Evolutionary conservation across 1,140 invertebrate species (phyloP), one percentile per base, ranked within the genome.

Genomic region (Polypedilum pembai): DNA sequence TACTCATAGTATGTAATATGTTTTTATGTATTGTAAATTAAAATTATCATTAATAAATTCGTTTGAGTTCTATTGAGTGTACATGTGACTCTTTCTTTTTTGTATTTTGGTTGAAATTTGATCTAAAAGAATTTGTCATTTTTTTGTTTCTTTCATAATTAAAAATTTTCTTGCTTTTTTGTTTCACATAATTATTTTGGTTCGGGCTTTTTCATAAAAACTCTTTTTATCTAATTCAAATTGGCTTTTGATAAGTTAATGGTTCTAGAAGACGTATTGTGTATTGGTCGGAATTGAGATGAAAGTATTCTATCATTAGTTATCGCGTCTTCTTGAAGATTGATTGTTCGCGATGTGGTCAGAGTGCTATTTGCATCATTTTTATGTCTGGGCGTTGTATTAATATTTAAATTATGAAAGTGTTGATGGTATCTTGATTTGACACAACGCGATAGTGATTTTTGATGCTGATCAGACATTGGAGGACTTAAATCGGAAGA

Each of bases 401-500:
- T 82, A 78, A 81, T 81, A 77, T 81, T 80, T 82, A 81, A 82
- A 77, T 80, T 79, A 81, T 82, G 81, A 20, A 69, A 56, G 80
- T 82, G 81, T 79, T 82, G 81, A 81, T 82, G 81, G 80, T 86
- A 89, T 88, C 88, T 89, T 80, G 88, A 88, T 80, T 87, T 83
- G 81, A 87, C 88, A 80, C 88, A 85, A 78, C 88, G 84, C 78
- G 88, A 88, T 77, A 91, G 83, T 76, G 89, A 91, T 81, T 91
- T 91, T 83, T 90, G 88, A 56, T 56, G 45, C 15, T 56, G 45
- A 81, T 91, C 90, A 77, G 89, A 89, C 88, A 90, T 90, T 18
- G 65, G 65, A 77, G 89, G 89, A 77, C 89, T 91, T 79, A 91
- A 87, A 82, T 91, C 90, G 78, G 90, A 91, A 56, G 89, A 91